Conservation (phyloP, 2,888 invertebrate genomes). For the Melanophora roralis region DNA sequence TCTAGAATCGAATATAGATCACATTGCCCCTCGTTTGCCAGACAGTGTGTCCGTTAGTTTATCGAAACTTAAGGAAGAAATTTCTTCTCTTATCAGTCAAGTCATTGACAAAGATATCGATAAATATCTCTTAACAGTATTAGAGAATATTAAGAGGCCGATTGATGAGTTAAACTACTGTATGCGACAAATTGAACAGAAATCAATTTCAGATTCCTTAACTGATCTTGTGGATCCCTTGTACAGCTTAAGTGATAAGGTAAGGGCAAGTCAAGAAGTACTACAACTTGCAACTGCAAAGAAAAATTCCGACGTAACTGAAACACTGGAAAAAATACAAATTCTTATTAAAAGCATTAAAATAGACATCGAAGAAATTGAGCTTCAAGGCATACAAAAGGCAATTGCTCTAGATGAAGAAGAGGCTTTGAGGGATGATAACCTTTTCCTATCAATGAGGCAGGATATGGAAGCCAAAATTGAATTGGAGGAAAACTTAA, state of each 20-base stretch:
- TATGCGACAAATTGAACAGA: slow-evolving; percentile 76
- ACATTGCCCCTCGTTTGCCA: slow-evolving; percentile 68
- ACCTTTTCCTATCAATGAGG: slow-evolving; percentile 70
- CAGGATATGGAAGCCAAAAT: slow-evolving; percentile 72
- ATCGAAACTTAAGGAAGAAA: slow-evolving; percentile 78
- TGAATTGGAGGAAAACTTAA: slow-evolving; percentile 71
- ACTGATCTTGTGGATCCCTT: slow-evolving; percentile 75
- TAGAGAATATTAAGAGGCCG: slow-evolving; percentile 79
- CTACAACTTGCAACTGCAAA: slow-evolving; percentile 67
- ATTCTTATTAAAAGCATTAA: slow-evolving; percentile 71
- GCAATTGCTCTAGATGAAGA: slow-evolving; percentile 73
- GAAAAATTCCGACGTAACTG: slow-evolving; percentile 69
- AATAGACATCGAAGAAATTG: slow-evolving; percentile 75
- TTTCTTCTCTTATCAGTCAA: slow-evolving; percentile 80
- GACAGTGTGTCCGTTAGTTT: slow-evolving; percentile 71
- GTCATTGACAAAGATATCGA: slow-evolving; percentile 78
- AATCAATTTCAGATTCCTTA: slow-evolving; percentile 74
- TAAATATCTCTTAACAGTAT: slow-evolving; percentile 76
- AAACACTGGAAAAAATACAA: slow-evolving; percentile 70
- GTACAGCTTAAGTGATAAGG: slow-evolving; percentile 72
- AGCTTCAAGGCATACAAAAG: slow-evolving; percentile 72
- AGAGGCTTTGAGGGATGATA: slow-evolving; percentile 69
- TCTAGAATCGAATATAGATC: slow-evolving; percentile 76
- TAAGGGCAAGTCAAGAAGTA: slow-evolving; percentile 72
- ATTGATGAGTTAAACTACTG: slow-evolving; percentile 78